Percentiles rank a stretch among this genome's conserved stretches.
Evolutionary conservation across 2,888 invertebrate genomes (phyloP).

Genomic region (Parthenolecanium corni): DNA sequence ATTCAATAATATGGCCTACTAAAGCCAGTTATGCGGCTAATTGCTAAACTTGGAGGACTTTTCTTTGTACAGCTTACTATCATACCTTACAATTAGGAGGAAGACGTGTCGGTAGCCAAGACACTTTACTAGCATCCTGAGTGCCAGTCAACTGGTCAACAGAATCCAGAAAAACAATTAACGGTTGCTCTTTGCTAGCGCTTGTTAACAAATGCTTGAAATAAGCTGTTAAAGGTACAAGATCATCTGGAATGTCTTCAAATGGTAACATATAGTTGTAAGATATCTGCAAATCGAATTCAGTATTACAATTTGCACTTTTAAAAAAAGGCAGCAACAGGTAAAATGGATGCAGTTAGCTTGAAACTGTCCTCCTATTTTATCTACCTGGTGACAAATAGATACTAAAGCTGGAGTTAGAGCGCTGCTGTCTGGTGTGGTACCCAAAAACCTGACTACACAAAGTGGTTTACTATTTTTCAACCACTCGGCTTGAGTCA

Average conservation of each 20-base stretch:
- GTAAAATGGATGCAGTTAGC: too few relatives aligned
- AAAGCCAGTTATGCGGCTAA: too few relatives aligned
- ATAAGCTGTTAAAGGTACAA: slow-evolving; percentile 89
- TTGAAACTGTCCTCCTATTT: too few relatives aligned
- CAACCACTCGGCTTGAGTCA: slow-evolving; percentile 63
- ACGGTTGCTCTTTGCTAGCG: slow-evolving; percentile 69
- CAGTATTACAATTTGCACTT: not conserved
- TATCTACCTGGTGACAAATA: slow-evolving; percentile 86
- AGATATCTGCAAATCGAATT: slow-evolving; percentile 53
- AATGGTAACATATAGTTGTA: slow-evolving; percentile 84
- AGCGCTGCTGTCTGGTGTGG: slow-evolving; percentile 92
- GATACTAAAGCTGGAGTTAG: slow-evolving; percentile 87
- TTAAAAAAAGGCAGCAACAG: too few relatives aligned
- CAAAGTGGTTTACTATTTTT: slow-evolving; percentile 58
- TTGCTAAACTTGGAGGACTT: too few relatives aligned
- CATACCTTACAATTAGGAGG: slow-evolving; percentile 82
- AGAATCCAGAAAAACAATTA: slow-evolving; percentile 86
- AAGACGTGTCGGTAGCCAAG: slow-evolving; percentile 86
- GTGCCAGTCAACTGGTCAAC: slow-evolving; percentile 93
- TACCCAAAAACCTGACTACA: slow-evolving; percentile 85
- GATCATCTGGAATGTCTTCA: slow-evolving; percentile 88
- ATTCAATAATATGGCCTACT: too few relatives aligned
- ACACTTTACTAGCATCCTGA: slow-evolving; percentile 86
- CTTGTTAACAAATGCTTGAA: slow-evolving; percentile 84
- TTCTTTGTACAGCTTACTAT: too few relatives aligned